Evolutionary conservation across 1,140 invertebrate genomes (phyloP).

Genomic region (Ladona fulva): DNA sequence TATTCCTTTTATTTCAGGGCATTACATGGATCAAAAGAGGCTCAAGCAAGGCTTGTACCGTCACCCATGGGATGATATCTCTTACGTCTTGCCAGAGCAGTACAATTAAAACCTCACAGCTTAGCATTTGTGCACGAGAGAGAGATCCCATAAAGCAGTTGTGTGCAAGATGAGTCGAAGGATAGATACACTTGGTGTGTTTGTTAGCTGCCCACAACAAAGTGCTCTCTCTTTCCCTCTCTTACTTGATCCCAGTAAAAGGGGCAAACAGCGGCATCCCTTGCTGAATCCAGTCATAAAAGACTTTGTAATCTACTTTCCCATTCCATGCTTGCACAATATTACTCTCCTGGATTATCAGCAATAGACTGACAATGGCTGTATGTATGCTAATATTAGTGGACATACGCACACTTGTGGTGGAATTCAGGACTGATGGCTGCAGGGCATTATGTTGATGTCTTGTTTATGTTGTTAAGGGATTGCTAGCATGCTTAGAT

Average conservation of each 20-base stretch:
- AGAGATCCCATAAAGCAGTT: not conserved
- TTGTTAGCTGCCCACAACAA: not conserved
- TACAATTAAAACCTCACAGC: slow-evolving; percentile 35
- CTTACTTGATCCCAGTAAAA: no score
- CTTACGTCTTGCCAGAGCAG: slow-evolving; percentile 87
- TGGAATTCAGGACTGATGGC: no score
- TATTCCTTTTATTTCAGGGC: slow-evolving; percentile 48
- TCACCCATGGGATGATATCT: slow-evolving; percentile 99
- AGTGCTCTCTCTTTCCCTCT: not conserved
- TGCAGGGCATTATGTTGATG: not conserved
- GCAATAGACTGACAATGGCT: no score
- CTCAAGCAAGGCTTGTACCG: slow-evolving; percentile 98
- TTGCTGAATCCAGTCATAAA: no score
- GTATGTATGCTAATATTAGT: no score
- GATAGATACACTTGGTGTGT: not conserved
- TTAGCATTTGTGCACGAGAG: not conserved
- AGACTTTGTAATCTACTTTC: not conserved
- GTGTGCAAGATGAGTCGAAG: not conserved
- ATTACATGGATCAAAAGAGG: slow-evolving; percentile 97
- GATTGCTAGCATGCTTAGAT: slow-evolving; percentile 2
- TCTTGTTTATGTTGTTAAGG: not conserved
- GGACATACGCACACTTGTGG: no score
- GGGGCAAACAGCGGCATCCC: no score
- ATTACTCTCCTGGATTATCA: no score
- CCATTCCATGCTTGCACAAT: not conserved